A percentile compares a stretch with the other conserved stretches of the same genome.
Evolutionary conservation across 2,797 vertebrate genomes (phyloP).

Genomic region (Pseudochirops corinnae): DNA sequence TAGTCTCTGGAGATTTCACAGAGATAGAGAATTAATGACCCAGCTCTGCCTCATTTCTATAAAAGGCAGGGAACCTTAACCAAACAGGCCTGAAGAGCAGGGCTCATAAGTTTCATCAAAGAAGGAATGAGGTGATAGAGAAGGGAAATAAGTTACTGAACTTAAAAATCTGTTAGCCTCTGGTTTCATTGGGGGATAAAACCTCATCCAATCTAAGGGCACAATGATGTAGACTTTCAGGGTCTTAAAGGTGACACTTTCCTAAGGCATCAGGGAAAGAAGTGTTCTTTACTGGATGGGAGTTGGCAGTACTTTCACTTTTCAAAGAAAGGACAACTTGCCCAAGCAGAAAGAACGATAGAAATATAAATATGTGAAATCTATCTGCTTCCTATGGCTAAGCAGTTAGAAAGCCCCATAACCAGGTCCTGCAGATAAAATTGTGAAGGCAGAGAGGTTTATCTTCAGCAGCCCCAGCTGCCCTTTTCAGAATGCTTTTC

Average conservation of each 20-base stretch:
- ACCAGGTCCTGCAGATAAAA: neutral
- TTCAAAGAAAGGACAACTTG: conserved; percentile 73
- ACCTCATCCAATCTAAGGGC: neutral
- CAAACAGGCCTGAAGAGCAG: conserved; percentile 49
- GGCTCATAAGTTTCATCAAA: conserved; percentile 23
- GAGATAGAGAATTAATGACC: conserved; percentile 71
- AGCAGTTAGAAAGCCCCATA: conserved; percentile 41
- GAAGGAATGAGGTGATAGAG: neutral
- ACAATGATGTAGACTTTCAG: conserved; percentile 66
- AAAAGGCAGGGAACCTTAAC: conserved; percentile 70
- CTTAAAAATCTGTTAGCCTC: neutral
- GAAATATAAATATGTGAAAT: conserved; percentile 56
- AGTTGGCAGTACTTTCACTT: conserved; percentile 78
- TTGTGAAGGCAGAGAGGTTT: neutral
- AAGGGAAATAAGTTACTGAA: neutral
- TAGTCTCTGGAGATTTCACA: conserved; percentile 67
- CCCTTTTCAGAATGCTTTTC: neutral
- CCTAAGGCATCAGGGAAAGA: conserved; percentile 66
- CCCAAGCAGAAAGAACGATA: conserved; percentile 74
- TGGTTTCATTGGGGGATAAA: neutral
- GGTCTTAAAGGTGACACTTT: conserved; percentile 63
- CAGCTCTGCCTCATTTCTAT: conserved; percentile 71
- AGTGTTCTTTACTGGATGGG: conserved; percentile 64
- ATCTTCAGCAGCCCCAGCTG: neutral
- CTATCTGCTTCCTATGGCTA: conserved; percentile 20